Conservation (phyloP, 2,113 vertebrate genomes). For the Callaeas wilsoni region DNA sequence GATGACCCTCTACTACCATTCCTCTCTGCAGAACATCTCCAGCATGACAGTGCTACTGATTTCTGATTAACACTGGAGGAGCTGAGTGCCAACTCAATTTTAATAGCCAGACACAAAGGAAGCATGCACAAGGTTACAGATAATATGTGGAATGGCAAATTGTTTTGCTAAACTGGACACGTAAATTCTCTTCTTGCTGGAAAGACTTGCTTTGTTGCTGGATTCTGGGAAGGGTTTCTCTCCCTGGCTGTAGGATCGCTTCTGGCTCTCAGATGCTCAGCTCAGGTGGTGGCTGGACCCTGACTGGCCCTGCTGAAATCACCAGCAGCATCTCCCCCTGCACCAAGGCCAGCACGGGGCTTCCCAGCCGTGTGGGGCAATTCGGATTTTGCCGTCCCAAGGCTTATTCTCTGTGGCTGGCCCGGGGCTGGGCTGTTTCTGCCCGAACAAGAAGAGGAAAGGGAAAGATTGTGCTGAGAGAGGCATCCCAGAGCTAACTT, state of each 20-base stretch:
- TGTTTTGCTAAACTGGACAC: background rate
- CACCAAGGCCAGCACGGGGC: background rate
- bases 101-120: background rate
- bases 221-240: background rate
- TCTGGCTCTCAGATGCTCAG: background rate
- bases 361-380: background rate
- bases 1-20: background rate
- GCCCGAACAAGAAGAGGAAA: background rate
- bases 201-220: background rate
- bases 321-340: background rate
- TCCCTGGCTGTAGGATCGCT: background rate
- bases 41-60: background rate
- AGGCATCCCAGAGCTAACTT: background rate
- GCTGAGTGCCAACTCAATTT: background rate
- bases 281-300: background rate
- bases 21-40: background rate
- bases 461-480: background rate
- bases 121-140: background rate
- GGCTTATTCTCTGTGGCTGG: accelerated
- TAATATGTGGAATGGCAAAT: background rate
- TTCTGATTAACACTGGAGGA: background rate
- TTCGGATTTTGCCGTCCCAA: background rate
- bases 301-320: background rate
- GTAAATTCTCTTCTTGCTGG: background rate
- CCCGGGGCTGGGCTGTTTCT: background rate